Conservation (phyloP, 2,797 vertebrate genomes). For the Synanceia verrucosa region DNA sequence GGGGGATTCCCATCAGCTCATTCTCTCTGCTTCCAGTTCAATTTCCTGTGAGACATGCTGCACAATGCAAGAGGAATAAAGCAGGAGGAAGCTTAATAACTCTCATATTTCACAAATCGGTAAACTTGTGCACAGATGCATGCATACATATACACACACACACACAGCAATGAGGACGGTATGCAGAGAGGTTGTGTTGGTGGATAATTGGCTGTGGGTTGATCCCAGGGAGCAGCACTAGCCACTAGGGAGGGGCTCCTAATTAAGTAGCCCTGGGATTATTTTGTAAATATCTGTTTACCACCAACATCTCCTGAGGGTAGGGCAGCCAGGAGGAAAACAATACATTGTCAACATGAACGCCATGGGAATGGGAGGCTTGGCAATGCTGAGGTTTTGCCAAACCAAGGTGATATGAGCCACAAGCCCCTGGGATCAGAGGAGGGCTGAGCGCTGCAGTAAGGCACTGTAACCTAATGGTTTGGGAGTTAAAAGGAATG, state of each 20-base stretch:
- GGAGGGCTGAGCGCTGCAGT: conserved; percentile 33
- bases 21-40: conserved; percentile 30
- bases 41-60: conserved; percentile 48
- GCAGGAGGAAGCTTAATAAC: conserved; percentile 35
- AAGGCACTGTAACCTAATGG: conserved; percentile 42
- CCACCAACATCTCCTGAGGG: conserved; percentile 65
- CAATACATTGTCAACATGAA: conserved; percentile 75
- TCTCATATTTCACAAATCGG: conserved; percentile 14
- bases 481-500: conserved; percentile 46
- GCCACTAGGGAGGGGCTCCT: conserved; percentile 68
- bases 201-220: conserved; percentile 72
- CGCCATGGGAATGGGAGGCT: conserved; percentile 69
- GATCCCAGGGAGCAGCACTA: conserved; percentile 59
- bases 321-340: conserved; percentile 59
- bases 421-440: conserved; percentile 48
- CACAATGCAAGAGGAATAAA: conserved; percentile 44
- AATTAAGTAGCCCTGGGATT: conserved; percentile 85
- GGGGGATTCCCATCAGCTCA: conserved; percentile 61
- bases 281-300: conserved; percentile 88
- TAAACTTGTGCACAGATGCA: background rate
- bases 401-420: conserved; percentile 45
- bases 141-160: background rate
- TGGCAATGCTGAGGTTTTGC: conserved; percentile 56
- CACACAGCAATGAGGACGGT: conserved; percentile 28
- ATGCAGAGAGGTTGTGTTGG: conserved; percentile 26